phyloP scores from a whole-genome alignment of 2,797 vertebrate genomes.

The Triplophysa yarkandensis region DNA sequence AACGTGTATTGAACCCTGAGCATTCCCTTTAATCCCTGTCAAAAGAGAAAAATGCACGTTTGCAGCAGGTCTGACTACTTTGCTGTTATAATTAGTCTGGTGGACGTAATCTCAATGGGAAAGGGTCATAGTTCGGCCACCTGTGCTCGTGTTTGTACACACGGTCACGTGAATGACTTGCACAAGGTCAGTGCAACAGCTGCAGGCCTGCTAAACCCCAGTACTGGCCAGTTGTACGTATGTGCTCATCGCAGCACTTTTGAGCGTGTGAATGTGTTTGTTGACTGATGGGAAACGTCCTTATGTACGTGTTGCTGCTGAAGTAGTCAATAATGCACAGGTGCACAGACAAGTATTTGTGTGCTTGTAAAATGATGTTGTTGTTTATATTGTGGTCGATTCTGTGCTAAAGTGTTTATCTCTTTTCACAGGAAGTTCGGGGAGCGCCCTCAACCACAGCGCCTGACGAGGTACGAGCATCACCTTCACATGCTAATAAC shows the following conservation, averaged over 20 bases:
- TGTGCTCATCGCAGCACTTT: constrained; percentile 23
- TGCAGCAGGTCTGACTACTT: not conserved
- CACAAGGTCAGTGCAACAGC: constrained; percentile 59
- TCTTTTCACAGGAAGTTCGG: constrained; percentile 91
- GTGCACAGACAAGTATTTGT: constrained; percentile 26
- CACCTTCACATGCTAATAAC: constrained; percentile 20
- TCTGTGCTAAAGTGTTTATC: constrained; percentile 51
- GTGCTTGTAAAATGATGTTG: constrained; percentile 28
- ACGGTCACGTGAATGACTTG: constrained; percentile 26
- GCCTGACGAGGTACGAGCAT: constrained; percentile 91
- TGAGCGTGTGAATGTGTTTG: constrained; percentile 36
- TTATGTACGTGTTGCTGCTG: constrained; percentile 17
- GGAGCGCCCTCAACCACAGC: constrained; percentile 98
- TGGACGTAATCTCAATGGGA: constrained; percentile 45
- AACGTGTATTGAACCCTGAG: not conserved
- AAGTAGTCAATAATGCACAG: not conserved
- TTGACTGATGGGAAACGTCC: constrained; percentile 30
- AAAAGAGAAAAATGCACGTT: not conserved
- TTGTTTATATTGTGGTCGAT: constrained; percentile 54
- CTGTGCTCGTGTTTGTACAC: constrained; percentile 54
- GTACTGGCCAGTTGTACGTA: constrained; percentile 14
- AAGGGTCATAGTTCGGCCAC: constrained; percentile 42
- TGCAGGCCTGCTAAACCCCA: constrained; percentile 25
- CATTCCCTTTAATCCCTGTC: constrained; percentile 15
- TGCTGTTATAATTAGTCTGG: constrained; percentile 37